Evolutionary conservation across 2,888 invertebrate genomes (phyloP).

Genomic region (Lasius fuliginosus): DNA sequence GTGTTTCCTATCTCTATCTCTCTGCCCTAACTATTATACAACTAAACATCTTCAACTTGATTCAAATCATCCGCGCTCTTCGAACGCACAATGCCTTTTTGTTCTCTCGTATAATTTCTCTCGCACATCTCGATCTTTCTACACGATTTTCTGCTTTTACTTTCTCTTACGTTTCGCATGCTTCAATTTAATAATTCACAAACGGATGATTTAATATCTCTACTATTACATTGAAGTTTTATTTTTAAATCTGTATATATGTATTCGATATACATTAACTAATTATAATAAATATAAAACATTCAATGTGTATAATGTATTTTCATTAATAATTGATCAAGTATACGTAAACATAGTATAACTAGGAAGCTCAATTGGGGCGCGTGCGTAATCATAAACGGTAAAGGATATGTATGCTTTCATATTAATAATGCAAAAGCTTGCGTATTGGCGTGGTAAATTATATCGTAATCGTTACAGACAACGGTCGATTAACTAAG

Average conservation of each 20-base stretch:
- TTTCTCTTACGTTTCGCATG: neutral
- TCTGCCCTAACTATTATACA: constrained; percentile 4
- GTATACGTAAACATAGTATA: neutral
- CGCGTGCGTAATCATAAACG: neutral
- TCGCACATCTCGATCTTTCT: neutral
- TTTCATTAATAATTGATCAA: constrained; percentile 16
- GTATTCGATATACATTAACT: neutral
- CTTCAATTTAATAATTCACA: neutral
- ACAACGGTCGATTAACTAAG: constrained; percentile 8
- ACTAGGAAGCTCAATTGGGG: neutral
- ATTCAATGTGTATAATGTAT: neutral
- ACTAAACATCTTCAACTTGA: constrained; percentile 13
- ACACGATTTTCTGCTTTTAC: neutral
- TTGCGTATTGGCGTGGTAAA: neutral
- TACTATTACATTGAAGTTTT: neutral
- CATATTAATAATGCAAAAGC: constrained; percentile 6
- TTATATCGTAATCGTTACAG: constrained; percentile 9
- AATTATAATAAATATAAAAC: too few species aligned
- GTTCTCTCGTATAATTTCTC: constrained; percentile 4
- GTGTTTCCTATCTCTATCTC: constrained; percentile 19
- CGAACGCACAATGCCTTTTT: neutral
- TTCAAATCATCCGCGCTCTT: neutral
- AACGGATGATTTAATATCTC: neutral
- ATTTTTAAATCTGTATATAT: neutral
- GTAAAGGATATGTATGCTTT: constrained; percentile 15